Conservation (phyloP, 2,113 vertebrate species). For the Dipodomys merriami region DNA sequence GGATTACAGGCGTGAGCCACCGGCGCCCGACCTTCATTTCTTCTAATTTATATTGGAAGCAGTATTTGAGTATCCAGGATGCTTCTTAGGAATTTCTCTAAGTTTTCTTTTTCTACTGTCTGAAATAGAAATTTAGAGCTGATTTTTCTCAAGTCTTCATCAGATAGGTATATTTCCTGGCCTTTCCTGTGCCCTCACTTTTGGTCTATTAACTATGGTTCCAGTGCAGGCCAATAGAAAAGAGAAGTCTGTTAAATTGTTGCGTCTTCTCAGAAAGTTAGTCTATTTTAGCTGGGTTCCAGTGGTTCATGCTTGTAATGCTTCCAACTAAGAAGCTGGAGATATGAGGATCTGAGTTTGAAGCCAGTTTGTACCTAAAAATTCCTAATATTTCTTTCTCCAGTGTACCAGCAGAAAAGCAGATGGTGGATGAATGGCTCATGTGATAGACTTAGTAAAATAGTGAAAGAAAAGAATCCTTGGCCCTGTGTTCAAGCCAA, state of each 20-base stretch:
- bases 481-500: no score
- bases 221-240: not conserved
- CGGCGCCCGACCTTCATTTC: no score
- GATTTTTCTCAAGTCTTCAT: not conserved
- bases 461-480: no score
- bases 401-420: no score
- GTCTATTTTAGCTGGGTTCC: not conserved
- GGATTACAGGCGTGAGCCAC: no score
- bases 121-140: not conserved
- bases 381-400: no score
- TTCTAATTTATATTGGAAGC: not conserved
- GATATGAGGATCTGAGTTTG: no score
- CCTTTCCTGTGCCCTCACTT: fast-evolving
- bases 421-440: no score
- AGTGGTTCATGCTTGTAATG: no score
- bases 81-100: not conserved
- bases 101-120: not conserved
- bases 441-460: no score
- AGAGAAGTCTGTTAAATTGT: not conserved
- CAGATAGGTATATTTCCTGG: not conserved
- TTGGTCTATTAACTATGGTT: not conserved
- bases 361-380: no score
- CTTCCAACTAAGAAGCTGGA: no score
- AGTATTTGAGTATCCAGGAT: not conserved
- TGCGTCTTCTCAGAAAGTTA: not conserved